Base-by-base conservation (phyloP, 2,888 invertebrate genomes). In the Ctena decussata region DNA sequence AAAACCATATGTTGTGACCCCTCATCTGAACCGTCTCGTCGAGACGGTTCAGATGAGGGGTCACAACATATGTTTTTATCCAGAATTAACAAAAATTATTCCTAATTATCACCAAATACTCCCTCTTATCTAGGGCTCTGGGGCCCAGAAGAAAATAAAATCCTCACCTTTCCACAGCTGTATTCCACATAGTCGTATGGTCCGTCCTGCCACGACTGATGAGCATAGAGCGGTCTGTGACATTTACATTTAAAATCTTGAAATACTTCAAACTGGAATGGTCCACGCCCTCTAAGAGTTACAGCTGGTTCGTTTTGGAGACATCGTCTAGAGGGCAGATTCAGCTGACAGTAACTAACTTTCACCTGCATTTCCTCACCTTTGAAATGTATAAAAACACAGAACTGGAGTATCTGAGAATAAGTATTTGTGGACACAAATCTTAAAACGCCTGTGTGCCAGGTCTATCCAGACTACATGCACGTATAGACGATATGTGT, bases 141-240 rank as follows among this genome's bases (percentile, higher is more conserved):
- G n/a, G n/a, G n/a, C n/a, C n/a, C n/a, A n/a, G n/a, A n/a, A n/a
- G n/a, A n/a, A n/a, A n/a, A n/a, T n/a, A n/a, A n/a, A n/a, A n/a
- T n/a, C n/a, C 70, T 30, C 78, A 89, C 89, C 86, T 89, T 89
- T 32, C 89, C 89, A 73, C 89, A 89, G 69, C 86, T 84, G 82
- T 89, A 89, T 76, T 82, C 78, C 35, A 89, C 76, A 60, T 82
- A 89, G 53, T 89, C 74, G 35, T 77, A 82, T 27, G 57, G 77
- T 6, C 84, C 89, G 18, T 80, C 78, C 5, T 65, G 37, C 89
- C 89, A 89, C 1, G 89, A 89, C 60, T 76, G 79, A 46, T 89
- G 86, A 2, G 86, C 82, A 69, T 80, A 89, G 60, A 89, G 79
- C 21, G 74, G 75, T 72, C 89, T 60, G 74, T 76, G 79, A 80